Percentiles rank a stretch among this genome's conserved stretches.
These are phyloP conservation scores for Sebastes melanostomus DNA, from an alignment of 2,797 vertebrate genomes.

Conservation along the genomic window DNA sequence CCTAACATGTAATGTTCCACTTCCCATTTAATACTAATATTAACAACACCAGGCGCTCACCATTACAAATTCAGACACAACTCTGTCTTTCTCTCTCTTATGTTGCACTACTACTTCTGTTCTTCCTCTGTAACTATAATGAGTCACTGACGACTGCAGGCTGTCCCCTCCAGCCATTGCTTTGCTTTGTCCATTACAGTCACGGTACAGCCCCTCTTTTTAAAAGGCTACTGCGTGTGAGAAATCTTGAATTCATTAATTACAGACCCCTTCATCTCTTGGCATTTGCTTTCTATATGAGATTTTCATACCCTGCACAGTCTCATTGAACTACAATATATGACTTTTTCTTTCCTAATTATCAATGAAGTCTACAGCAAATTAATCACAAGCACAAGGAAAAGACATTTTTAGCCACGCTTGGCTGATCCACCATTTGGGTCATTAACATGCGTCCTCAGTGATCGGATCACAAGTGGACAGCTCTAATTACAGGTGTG, in stretches of 20 bases:
- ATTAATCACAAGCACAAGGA: slow-evolving; percentile 20
- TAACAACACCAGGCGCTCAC: not conserved
- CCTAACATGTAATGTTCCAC: slow-evolving; percentile 24
- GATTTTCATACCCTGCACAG: slow-evolving; percentile 6
- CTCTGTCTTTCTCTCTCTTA: slow-evolving; percentile 13
- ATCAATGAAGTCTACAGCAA: slow-evolving; percentile 17
- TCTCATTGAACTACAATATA: slow-evolving; percentile 18
- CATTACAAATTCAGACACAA: slow-evolving; percentile 23
- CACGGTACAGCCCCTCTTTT: not conserved
- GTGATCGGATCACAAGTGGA: no score
- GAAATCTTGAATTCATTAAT: slow-evolving; percentile 45
- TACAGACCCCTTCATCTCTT: slow-evolving; percentile 23
- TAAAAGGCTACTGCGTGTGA: slow-evolving; percentile 7
- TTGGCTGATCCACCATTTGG: not conserved
- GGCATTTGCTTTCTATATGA: slow-evolving; percentile 28
- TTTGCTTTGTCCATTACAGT: slow-evolving; percentile 49
- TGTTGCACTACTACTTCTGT: slow-evolving; percentile 2
- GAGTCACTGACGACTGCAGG: slow-evolving; percentile 29
- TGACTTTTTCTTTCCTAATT: slow-evolving; percentile 19
- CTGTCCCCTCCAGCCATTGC: slow-evolving; percentile 23
- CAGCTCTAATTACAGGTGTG: no score
- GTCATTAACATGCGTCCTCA: no score
- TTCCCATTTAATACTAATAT: not conserved
- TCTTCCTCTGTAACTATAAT: slow-evolving; percentile 28
- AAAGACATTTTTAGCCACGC: not conserved